These are phyloP conservation scores for Myotis brandtii DNA, from an alignment of 2,113 vertebrate genomes.

Conservation along the genomic window DNA sequence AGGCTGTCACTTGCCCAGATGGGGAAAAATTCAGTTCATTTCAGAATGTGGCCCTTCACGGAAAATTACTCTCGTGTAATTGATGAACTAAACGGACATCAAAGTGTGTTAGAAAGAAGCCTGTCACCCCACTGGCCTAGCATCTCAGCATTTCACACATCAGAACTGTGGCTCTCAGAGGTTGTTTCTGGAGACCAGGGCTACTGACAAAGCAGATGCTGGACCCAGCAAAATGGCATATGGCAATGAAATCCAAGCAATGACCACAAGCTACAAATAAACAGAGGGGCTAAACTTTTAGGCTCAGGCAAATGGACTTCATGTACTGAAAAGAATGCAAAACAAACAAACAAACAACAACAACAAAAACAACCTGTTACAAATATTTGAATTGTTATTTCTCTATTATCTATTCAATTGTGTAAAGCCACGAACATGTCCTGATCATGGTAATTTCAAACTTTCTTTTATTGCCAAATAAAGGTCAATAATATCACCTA, in stretches of 20 bases:
- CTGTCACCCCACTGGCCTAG: neutral
- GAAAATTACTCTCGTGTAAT: neutral
- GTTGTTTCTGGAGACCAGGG: neutral
- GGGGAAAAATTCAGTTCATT: neutral
- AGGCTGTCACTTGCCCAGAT: neutral
- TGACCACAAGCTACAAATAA: neutral
- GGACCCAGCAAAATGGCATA: neutral
- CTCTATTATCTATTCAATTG: neutral
- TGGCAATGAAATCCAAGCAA: neutral
- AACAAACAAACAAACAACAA: neutral
- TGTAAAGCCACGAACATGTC: neutral
- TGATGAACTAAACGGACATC: neutral
- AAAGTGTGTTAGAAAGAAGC: neutral
- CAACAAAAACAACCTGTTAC: neutral
- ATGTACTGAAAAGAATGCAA: neutral
- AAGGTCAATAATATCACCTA: neutral
- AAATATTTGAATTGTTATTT: neutral
- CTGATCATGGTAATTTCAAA: neutral
- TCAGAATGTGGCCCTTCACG: neutral
- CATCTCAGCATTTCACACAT: neutral
- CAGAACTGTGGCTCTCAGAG: neutral
- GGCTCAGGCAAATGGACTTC: neutral
- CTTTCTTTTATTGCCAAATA: neutral
- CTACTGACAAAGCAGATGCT: accelerated
- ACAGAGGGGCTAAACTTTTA: neutral